Conservation (phyloP, 2,888 invertebrate genomes). For the Caenorhabditis wallacei region DNA sequence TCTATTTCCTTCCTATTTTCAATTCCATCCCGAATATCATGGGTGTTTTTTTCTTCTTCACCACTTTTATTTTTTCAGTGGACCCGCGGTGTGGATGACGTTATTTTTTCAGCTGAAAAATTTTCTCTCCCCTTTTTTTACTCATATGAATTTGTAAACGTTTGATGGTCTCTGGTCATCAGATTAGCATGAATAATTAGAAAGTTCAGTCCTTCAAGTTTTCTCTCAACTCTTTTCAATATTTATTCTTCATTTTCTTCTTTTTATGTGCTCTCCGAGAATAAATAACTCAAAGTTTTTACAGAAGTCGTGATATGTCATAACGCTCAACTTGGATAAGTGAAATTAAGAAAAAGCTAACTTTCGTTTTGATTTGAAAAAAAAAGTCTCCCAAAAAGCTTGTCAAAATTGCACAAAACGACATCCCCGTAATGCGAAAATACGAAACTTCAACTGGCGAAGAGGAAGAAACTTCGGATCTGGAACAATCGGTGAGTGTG, state of each 20-base stretch:
- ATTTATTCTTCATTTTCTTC: background rate
- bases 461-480: constrained; percentile 37
- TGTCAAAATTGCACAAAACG: constrained; percentile 7
- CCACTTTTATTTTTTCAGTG: background rate
- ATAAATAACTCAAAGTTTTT: background rate
- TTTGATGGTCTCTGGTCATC: constrained; percentile 23
- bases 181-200: constrained; percentile 55
- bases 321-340: constrained; percentile 21
- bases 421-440: constrained; percentile 51
- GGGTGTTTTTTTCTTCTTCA: constrained; percentile 1
- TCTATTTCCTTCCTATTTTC: constrained; percentile 20
- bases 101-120: constrained; percentile 15
- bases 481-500: constrained; percentile 29
- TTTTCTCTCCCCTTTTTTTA: background rate
- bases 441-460: constrained; percentile 27
- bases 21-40: constrained; percentile 6
- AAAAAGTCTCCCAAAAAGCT: background rate
- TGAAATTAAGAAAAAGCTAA: background rate
- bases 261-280: background rate
- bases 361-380: background rate
- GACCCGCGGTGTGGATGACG: constrained; percentile 3
- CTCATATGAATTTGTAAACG: constrained; percentile 41
- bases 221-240: background rate
- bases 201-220: constrained; percentile 37
- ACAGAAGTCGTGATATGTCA: constrained; percentile 31